phyloP scores from a whole-genome alignment of 2,888 invertebrate genomes.

The Drosophila subsilvestris region DNA sequence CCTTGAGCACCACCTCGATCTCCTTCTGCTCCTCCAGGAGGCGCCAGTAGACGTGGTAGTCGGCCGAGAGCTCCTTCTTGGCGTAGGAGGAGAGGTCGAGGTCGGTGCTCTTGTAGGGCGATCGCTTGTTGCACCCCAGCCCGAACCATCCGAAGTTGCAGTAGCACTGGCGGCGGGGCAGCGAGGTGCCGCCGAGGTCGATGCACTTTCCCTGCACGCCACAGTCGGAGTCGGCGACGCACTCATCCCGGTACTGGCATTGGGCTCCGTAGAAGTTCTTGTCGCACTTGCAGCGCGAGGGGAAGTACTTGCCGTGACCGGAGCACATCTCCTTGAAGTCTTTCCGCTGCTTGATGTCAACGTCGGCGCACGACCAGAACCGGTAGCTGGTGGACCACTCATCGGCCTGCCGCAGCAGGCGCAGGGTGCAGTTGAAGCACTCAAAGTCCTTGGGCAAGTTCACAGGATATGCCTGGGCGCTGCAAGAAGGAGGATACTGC shows the following conservation, averaged over 20 bases:
- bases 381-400: conserved; percentile 94
- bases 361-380: conserved; percentile 98
- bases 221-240: conserved; percentile 93
- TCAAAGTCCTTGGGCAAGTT: conserved; percentile 92
- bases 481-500: conserved; percentile 80
- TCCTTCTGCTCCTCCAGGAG: conserved; percentile 93
- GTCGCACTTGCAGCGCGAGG: conserved; percentile 92
- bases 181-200: conserved; percentile 91
- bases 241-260: conserved; percentile 96
- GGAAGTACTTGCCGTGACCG: conserved; percentile 91
- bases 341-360: conserved; percentile 91
- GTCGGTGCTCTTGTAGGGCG: conserved; percentile 89
- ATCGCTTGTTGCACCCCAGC: conserved; percentile 91
- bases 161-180: conserved; percentile 94
- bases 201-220: conserved; percentile 94
- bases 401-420: conserved; percentile 94
- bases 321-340: conserved; percentile 93
- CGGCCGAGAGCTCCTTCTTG: conserved; percentile 89
- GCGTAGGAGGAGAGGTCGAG: conserved; percentile 90
- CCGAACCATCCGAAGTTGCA: conserved; percentile 96
- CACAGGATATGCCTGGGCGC: conserved; percentile 92
- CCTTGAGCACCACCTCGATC: conserved; percentile 93
- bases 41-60: conserved; percentile 93
- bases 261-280: conserved; percentile 91
- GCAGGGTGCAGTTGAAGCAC: conserved; percentile 95